Evolutionary conservation across 2,888 invertebrate species (phyloP).

Genomic region (Drosophila engyochracea): DNA sequence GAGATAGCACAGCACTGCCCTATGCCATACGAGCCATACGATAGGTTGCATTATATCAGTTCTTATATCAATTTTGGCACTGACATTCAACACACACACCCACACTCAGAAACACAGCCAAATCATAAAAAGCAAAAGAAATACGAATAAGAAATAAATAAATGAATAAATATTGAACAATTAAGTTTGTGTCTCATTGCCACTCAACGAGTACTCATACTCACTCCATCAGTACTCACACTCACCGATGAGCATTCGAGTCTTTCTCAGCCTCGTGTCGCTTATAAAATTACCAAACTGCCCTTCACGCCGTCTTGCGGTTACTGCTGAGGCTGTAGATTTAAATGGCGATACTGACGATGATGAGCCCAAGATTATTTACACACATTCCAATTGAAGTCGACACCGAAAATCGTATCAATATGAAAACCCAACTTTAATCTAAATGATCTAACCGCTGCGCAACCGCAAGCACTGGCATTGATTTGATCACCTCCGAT

Average conservation of each 20-base stretch:
- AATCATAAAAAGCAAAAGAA: conserved; percentile 11
- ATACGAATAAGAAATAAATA: conserved; percentile 52
- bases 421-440: conserved; percentile 41
- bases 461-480: conserved; percentile 59
- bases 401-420: conserved; percentile 34
- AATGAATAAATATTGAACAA: conserved; percentile 75
- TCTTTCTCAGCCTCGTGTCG: conserved; percentile 73
- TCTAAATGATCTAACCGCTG: conserved; percentile 62
- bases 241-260: conserved; percentile 36
- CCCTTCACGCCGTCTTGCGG: conserved; percentile 74
- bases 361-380: conserved; percentile 56
- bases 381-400: conserved; percentile 35
- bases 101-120: conserved; percentile 4
- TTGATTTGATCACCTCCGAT: conserved; percentile 53
- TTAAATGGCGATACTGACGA: conserved; percentile 23
- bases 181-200: conserved; percentile 68
- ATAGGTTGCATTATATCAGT: conserved; percentile 27
- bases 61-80: conserved; percentile 49
- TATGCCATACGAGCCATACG: conserved; percentile 62
- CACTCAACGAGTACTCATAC: conserved; percentile 42
- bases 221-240: conserved; percentile 37
- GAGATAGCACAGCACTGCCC: conserved; percentile 59
- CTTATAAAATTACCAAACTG: conserved; percentile 75
- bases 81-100: conserved; percentile 28
- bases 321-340: conserved; percentile 33